Evolutionary conservation across 2,113 vertebrate species (phyloP).

Genomic region (Grallaria varia): DNA sequence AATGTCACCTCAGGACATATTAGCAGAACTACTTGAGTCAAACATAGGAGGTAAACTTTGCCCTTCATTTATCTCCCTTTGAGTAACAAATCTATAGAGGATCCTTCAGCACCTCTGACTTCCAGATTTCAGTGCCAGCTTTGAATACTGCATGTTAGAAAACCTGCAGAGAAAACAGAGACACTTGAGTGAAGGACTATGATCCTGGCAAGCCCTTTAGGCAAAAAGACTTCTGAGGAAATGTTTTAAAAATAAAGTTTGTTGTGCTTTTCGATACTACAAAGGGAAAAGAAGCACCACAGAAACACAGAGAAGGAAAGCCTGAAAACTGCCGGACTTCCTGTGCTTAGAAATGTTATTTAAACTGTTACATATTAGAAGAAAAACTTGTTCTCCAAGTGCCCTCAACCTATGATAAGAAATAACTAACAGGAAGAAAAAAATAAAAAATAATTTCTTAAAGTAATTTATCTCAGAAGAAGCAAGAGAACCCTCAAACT

Average conservation of each 20-base stretch:
- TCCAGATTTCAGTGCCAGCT: neutral
- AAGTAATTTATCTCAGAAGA: neutral
- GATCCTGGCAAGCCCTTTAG: neutral
- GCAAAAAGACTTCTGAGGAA: neutral
- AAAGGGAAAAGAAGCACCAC: neutral
- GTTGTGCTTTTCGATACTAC: neutral
- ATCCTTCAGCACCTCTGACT: neutral
- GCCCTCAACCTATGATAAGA: neutral
- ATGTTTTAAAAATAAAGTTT: neutral
- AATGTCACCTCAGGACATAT: neutral
- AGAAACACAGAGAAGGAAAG: neutral
- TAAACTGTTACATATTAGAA: neutral
- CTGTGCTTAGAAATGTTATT: neutral
- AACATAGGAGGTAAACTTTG: neutral
- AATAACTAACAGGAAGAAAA: neutral
- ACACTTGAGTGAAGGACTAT: neutral
- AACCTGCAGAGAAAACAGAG: neutral
- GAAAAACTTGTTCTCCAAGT: neutral
- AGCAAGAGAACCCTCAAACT: neutral
- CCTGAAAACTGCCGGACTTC: neutral
- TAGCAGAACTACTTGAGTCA: neutral
- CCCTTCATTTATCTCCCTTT: neutral
- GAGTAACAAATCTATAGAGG: neutral
- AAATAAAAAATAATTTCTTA: neutral
- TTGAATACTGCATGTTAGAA: neutral